Base-by-base conservation (phyloP, 1,140 invertebrate species). In the Lineus longissimus region DNA sequence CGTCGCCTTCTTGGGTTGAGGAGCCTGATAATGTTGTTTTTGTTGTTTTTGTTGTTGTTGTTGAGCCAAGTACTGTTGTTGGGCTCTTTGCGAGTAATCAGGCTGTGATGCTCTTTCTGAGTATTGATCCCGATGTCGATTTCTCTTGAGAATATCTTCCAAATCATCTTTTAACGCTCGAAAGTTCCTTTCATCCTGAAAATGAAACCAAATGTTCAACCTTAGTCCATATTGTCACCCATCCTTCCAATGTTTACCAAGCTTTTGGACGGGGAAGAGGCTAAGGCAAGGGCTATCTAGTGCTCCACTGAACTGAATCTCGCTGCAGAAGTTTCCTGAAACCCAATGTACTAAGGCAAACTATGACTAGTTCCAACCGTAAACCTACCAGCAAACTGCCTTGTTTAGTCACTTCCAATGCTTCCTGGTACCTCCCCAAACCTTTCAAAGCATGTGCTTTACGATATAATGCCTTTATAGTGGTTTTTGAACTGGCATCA, bases 391-490 rank as follows among this genome's bases (percentile, higher is more conserved):
- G 4, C 15, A 4, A 7, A 15, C 6, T 36, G 4, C 74, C 75
- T 61, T 68, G 64, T 36, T 63, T 27, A 31, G 76, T 74, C 13
- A 69, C 56, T 57, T 62, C 59, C 4, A 76, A 65, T 11, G 74
- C 74, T 30, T 76, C 71, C 17, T 66, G 55, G 55, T 72, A 69
- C 41, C 62, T 70, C 15, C 70, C 69, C 60, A 73, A 62, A n/a
- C 67, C 70, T 51, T 72, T 73, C 29, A 73, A 62, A 36, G 74
- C 73, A 30, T 69, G 64, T 7, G 69, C 73, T 58, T 72, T 75
- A 59, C 76, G 69, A 57, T 77, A 77, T 33, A 73, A 72, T 2
- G 76, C 76, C 56, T 77, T 77, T 9, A 76, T 67, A 7, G 33
- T 36, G 4, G 59, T 77, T 76, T 15, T 70, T 66, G 30, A 61